Evolutionary conservation across 2,797 vertebrate species (phyloP).

Genomic region (Rhinella marina): DNA sequence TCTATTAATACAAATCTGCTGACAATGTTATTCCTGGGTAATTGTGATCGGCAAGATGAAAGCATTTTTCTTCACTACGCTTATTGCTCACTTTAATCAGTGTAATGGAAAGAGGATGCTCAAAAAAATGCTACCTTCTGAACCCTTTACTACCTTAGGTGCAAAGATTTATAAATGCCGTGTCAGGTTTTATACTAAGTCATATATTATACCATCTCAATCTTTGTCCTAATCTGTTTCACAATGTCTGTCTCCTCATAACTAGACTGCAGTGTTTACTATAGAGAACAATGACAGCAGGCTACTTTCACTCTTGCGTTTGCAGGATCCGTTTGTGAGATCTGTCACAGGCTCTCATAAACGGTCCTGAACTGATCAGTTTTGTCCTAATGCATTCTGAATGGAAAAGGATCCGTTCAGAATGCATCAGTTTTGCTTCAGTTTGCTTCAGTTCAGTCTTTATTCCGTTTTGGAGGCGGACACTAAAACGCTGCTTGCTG

Average conservation of each 20-base stretch:
- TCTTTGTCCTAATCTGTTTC: neutral
- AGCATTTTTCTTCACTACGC: constrained; percentile 2
- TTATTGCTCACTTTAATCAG: constrained; percentile 25
- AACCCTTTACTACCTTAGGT: neutral
- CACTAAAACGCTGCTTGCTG: no score
- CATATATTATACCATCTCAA: neutral
- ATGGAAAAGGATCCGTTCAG: no score
- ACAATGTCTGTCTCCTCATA: neutral
- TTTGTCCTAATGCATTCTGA: no score
- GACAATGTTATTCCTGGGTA: constrained; percentile 33
- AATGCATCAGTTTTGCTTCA: no score
- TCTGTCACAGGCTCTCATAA: no score
- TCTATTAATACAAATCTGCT: constrained; percentile 49
- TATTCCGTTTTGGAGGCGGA: no score
- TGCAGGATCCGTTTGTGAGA: no score
- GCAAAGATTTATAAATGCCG: neutral
- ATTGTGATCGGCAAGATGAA: constrained; percentile 19
- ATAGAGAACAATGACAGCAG: no score
- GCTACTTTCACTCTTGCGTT: no score
- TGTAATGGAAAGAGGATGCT: neutral
- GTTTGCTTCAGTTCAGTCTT: no score
- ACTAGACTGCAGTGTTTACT: neutral
- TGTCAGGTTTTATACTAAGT: neutral
- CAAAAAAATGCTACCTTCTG: constrained; percentile 5
- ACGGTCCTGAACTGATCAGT: no score